Evolutionary conservation across 2,888 invertebrate species (phyloP).

Genomic region (Taphrorychus bicolor): DNA sequence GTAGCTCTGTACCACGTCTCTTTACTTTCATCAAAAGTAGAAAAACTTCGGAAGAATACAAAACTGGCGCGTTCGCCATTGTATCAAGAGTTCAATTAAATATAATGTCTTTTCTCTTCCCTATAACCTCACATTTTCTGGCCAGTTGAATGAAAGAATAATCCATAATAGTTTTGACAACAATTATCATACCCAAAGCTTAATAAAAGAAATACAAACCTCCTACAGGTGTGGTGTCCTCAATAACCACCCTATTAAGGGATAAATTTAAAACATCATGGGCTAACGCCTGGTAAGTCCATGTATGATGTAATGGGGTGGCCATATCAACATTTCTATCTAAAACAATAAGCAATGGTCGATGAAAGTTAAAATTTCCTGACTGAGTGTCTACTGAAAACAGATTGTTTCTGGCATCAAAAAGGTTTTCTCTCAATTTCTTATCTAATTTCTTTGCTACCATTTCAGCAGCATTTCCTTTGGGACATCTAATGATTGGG

Average conservation of each 20-base stretch:
- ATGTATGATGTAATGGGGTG: constrained; percentile 97
- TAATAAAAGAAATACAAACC: constrained; percentile 15
- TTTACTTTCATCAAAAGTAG: no score
- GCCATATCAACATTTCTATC: constrained; percentile 97
- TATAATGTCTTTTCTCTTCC: no score
- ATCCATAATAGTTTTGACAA: neutral
- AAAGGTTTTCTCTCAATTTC: constrained; percentile 93
- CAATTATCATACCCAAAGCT: neutral
- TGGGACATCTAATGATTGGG: constrained; percentile 90
- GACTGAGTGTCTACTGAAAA: constrained; percentile 86
- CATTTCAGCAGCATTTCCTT: constrained; percentile 98
- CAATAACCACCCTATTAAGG: constrained; percentile 72
- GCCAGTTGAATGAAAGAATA: neutral
- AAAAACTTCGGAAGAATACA: no score
- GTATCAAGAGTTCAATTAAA: no score
- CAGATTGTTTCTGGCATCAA: constrained; percentile 95
- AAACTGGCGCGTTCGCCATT: no score
- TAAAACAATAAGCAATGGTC: constrained; percentile 89
- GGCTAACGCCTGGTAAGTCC: constrained; percentile 98
- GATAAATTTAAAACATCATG: constrained; percentile 95
- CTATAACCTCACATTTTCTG: no score
- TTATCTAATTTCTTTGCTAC: constrained; percentile 97
- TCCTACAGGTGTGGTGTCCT: constrained; percentile 50
- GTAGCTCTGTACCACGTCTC: no score
- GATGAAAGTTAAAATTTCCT: constrained; percentile 84